A percentile compares a stretch with the other conserved stretches of the same genome.
phyloP scores from a whole-genome alignment of 2,113 vertebrate species.

The Chloroceryle aenea region DNA sequence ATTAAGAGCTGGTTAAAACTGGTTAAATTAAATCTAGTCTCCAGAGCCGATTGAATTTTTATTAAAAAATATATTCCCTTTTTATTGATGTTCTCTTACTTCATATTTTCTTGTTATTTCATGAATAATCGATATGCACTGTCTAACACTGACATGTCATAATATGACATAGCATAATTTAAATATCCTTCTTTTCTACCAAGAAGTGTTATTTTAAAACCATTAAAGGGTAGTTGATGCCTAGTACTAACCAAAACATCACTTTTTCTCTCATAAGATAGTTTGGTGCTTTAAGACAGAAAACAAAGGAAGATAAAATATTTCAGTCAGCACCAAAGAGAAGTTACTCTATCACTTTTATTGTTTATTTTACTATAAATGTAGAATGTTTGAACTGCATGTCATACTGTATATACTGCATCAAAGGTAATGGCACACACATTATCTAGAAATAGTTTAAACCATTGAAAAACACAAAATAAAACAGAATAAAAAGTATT shows the following conservation, averaged over 20 bases:
- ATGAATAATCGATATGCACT: neutral
- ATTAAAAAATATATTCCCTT: neutral
- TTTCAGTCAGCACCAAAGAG: neutral
- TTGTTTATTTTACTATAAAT: too few relatives aligned
- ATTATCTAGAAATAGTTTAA: neutral
- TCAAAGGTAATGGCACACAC: neutral
- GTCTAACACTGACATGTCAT: neutral
- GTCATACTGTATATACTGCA: neutral
- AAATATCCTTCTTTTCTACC: neutral
- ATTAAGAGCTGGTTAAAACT: neutral
- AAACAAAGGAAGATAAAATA: neutral
- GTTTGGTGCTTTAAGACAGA: constrained; percentile 23
- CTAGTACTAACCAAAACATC: constrained; percentile 6
- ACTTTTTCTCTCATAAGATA: neutral
- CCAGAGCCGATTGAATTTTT: neutral
- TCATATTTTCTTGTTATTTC: neutral
- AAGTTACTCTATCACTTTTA: neutral
- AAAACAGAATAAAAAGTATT: neutral
- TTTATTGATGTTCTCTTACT: neutral
- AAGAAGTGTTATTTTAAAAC: neutral
- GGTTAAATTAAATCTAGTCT: neutral
- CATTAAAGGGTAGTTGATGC: constrained; percentile 11
- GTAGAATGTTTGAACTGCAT: neutral
- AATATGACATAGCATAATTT: neutral
- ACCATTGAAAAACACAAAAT: neutral